phyloP scores from a whole-genome alignment of 2,113 vertebrate species.

The Microtus ochrogaster region DNA sequence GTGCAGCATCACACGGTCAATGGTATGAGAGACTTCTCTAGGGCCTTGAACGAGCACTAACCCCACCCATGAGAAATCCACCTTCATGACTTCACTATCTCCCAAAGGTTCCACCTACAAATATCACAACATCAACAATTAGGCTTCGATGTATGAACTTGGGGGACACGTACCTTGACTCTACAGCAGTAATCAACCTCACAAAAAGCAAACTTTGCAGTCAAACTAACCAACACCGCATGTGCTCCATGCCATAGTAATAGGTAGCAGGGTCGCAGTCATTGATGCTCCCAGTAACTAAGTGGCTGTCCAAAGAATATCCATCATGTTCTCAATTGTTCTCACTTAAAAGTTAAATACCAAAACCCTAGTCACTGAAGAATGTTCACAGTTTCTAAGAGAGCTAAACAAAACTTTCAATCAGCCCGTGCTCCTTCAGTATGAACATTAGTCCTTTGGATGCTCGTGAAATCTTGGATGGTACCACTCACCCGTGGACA shows the following conservation, averaged over 20 bases:
- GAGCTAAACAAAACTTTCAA: conserved; percentile 20
- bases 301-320: neutral
- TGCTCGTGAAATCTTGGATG: neutral
- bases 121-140: neutral
- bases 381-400: conserved; percentile 13
- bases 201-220: neutral
- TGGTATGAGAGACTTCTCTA: neutral
- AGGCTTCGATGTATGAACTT: neutral
- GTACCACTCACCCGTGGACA: conserved; percentile 26
- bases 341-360: conserved; percentile 41
- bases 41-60: neutral
- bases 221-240: neutral
- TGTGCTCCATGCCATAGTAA: neutral
- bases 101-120: neutral
- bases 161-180: neutral
- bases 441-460: conserved; percentile 37
- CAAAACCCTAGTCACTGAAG: neutral
- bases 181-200: neutral
- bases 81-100: neutral
- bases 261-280: neutral
- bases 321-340: neutral
- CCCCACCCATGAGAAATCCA: neutral
- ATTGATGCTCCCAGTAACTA: neutral
- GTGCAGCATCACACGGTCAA: neutral
- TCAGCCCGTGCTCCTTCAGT: conserved; percentile 15